A percentile compares a stretch with the other conserved stretches of the same genome.
These are phyloP conservation scores for Cataglyphis rosenhaueri DNA, from an alignment of 2,888 invertebrate species.

Conservation along the genomic window DNA sequence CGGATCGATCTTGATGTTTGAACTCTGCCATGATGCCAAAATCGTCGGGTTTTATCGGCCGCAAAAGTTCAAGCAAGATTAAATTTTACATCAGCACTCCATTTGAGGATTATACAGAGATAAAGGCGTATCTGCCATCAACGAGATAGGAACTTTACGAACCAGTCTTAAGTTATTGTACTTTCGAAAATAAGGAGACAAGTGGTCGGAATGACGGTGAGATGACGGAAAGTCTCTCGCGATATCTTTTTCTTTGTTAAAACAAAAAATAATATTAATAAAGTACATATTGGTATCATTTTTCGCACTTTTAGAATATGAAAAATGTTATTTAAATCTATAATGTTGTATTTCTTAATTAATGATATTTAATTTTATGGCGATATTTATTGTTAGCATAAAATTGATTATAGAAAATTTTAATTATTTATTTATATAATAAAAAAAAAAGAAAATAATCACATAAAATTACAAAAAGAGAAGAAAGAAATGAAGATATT, in stretches of 20 bases:
- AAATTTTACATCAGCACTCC: conserved; percentile 44
- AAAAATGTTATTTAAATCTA: neutral
- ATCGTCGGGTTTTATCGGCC: conserved; percentile 33
- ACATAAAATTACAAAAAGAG: neutral
- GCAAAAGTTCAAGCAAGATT: conserved; percentile 41
- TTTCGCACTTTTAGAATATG: neutral
- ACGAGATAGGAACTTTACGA: conserved; percentile 38
- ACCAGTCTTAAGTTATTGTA: conserved; percentile 15
- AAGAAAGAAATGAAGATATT: neutral
- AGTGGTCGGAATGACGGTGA: neutral
- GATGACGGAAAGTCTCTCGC: neutral
- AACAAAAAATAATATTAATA: neutral
- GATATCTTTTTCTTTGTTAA: neutral
- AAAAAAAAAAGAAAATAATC: neutral
- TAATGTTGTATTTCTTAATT: neutral
- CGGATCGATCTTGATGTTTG: conserved; percentile 21
- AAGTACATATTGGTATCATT: neutral
- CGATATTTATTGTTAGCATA: neutral
- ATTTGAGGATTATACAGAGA: conserved; percentile 37
- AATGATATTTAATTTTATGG: neutral
- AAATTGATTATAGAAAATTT: neutral
- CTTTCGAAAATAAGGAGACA: conserved; percentile 24
- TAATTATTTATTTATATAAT: neutral
- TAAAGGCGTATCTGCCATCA: conserved; percentile 13
- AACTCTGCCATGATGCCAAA: neutral